phyloP scores from a whole-genome alignment of 2,888 invertebrate species.

The Andrena bicolor region DNA sequence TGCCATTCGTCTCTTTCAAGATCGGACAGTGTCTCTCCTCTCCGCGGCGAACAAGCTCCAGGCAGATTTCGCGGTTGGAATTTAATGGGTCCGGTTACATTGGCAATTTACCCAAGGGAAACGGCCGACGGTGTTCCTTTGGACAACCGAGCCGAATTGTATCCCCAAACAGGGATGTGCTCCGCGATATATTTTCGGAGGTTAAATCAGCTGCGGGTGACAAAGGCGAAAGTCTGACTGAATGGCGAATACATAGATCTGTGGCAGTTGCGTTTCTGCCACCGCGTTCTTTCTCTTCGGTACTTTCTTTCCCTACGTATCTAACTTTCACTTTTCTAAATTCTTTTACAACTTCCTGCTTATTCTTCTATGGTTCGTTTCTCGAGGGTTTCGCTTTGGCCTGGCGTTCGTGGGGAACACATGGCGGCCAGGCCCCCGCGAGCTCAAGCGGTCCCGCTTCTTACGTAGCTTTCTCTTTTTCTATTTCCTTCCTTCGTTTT shows the following conservation, averaged over 20 bases:
- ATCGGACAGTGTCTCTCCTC: neutral
- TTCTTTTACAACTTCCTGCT: too few relatives aligned
- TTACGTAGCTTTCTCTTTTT: too few relatives aligned
- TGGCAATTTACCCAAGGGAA: constrained; percentile 27
- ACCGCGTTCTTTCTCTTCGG: too few relatives aligned
- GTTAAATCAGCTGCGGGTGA: neutral
- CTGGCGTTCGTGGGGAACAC: too few relatives aligned
- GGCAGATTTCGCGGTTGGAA: constrained; percentile 11
- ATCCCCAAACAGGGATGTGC: neutral
- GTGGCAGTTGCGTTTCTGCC: too few relatives aligned
- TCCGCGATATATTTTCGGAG: neutral
- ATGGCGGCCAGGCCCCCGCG: too few relatives aligned
- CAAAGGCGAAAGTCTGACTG: neutral
- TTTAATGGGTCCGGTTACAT: constrained; percentile 16
- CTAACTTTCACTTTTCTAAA: too few relatives aligned
- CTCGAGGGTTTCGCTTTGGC: too few relatives aligned
- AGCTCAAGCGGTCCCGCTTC: too few relatives aligned
- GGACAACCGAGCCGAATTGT: neutral
- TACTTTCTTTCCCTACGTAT: too few relatives aligned
- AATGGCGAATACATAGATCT: neutral
- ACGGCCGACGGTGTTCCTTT: neutral
- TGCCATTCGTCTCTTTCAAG: neutral
- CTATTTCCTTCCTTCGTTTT: too few relatives aligned
- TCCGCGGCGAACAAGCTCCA: neutral
- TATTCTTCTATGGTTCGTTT: too few relatives aligned